A percentile compares a stretch with the other conserved stretches of the same genome.
phyloP scores from a whole-genome alignment of 2,888 invertebrate species.

The Trypoxylon attenuatum region DNA sequence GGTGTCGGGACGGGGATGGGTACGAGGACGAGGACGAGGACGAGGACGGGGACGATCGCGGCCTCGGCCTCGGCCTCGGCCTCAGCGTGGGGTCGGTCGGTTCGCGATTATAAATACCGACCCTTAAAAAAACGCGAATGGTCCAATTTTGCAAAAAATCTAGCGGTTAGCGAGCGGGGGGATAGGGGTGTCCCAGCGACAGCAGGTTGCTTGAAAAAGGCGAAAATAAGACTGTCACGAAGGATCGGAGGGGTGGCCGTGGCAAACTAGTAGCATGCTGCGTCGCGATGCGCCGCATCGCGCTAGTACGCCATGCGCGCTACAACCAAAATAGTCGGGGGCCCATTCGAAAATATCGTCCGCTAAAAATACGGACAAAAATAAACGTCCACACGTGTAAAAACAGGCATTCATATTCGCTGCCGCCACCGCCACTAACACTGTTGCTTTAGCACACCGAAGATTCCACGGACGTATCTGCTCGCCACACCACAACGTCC shows the following conservation, averaged over 20 bases:
- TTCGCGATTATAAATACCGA: conserved; percentile 25
- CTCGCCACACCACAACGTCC: too few species aligned
- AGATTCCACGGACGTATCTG: too few species aligned
- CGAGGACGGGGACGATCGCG: conserved; percentile 39
- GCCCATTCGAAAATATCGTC: conserved; percentile 68
- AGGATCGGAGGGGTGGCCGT: not conserved
- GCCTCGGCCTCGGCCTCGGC: conserved; percentile 21
- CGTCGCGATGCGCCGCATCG: conserved; percentile 36
- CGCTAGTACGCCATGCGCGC: conserved; percentile 41
- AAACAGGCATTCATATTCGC: conserved; percentile 70
- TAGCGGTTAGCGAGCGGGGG: not conserved
- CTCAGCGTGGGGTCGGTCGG: conserved; percentile 46
- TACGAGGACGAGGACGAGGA: too few species aligned
- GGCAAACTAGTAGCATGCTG: not conserved
- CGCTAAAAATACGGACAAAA: conserved; percentile 69
- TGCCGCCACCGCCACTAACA: conserved; percentile 8
- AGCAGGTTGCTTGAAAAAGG: too few species aligned
- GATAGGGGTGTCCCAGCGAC: too few species aligned
- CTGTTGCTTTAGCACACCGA: too few species aligned
- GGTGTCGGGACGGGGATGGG: conserved; percentile 5
- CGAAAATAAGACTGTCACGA: not conserved
- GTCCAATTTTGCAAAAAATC: conserved; percentile 30
- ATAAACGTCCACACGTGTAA: conserved; percentile 71
- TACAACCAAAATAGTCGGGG: conserved; percentile 66
- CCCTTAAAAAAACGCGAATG: conserved; percentile 26